Percentiles rank a stretch among this genome's conserved stretches.
phyloP scores from a whole-genome alignment of 2,797 vertebrate species.

The Caiman crocodilus region DNA sequence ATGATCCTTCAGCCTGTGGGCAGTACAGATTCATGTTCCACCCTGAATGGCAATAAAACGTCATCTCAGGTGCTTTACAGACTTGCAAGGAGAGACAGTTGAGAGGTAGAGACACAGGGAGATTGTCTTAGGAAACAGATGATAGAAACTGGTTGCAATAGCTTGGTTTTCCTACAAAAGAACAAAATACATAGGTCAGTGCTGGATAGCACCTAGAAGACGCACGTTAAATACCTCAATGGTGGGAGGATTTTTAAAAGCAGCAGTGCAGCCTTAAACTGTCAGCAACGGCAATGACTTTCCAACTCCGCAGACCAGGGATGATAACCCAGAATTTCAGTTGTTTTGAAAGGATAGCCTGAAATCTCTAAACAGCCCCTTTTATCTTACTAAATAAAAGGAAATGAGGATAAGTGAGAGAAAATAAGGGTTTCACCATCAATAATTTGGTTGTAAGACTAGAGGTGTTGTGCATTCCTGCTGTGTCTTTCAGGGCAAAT shows the following conservation, averaged over 20 bases:
- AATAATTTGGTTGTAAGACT: background rate
- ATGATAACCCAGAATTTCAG: background rate
- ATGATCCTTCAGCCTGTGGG: background rate
- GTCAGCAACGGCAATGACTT: background rate
- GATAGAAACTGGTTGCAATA: background rate
- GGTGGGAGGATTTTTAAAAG: background rate
- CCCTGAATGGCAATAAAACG: background rate
- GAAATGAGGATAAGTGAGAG: background rate
- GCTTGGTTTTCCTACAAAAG: constrained; percentile 2
- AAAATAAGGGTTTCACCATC: constrained; percentile 34
- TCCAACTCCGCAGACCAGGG: background rate
- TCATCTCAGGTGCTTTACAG: background rate
- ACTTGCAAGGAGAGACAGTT: background rate
- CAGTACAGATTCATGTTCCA: background rate
- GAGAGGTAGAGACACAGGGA: background rate
- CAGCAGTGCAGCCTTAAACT: background rate
- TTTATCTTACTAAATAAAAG: background rate
- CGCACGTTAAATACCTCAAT: background rate
- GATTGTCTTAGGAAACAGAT: constrained; percentile 40
- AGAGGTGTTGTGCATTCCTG: background rate
- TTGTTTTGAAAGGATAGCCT: constrained; percentile 23
- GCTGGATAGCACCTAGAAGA: constrained; percentile 13
- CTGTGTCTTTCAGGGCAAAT: background rate
- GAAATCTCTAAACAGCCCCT: background rate
- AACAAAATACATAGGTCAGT: background rate